Conservation (phyloP, 2,113 vertebrate genomes). For the Datnioides undecimradiatus region DNA sequence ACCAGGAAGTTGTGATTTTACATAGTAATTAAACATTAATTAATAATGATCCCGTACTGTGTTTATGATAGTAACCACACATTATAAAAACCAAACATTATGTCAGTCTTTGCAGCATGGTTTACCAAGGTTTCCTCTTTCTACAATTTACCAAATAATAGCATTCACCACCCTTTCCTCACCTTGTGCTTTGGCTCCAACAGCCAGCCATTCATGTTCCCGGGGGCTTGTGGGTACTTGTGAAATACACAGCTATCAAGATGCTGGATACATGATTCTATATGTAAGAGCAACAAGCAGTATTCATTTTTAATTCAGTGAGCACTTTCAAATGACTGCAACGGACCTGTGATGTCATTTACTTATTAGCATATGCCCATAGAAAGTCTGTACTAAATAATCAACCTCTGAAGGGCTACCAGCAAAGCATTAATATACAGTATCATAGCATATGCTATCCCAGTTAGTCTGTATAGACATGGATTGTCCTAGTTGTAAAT, state of each 20-base stretch:
- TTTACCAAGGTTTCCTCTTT: neutral
- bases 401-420: slow-evolving; percentile 67
- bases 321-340: slow-evolving; percentile 67
- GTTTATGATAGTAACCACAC: neutral
- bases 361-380: slow-evolving; percentile 81
- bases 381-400: slow-evolving; percentile 74
- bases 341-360: slow-evolving; percentile 49
- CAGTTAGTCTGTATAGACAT: slow-evolving; percentile 72
- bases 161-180: slow-evolving; percentile 23
- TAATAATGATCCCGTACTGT: too few relatives aligned
- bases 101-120: too few relatives aligned
- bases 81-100: neutral
- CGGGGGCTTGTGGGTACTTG: slow-evolving; percentile 24
- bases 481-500: slow-evolving; percentile 67
- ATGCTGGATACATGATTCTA: slow-evolving; percentile 55
- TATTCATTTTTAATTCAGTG: slow-evolving; percentile 79
- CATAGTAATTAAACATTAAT: too few relatives aligned
- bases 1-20: too few relatives aligned
- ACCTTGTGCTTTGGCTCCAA: too few relatives aligned
- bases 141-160: slow-evolving; percentile 19
- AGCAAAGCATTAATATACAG: slow-evolving; percentile 71
- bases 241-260: slow-evolving; percentile 60
- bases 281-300: slow-evolving; percentile 73
- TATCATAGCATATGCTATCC: slow-evolving; percentile 73
- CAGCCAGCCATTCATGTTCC: slow-evolving; percentile 35